Conservation (phyloP, 2,888 invertebrate species). For the Thyatira batis region DNA sequence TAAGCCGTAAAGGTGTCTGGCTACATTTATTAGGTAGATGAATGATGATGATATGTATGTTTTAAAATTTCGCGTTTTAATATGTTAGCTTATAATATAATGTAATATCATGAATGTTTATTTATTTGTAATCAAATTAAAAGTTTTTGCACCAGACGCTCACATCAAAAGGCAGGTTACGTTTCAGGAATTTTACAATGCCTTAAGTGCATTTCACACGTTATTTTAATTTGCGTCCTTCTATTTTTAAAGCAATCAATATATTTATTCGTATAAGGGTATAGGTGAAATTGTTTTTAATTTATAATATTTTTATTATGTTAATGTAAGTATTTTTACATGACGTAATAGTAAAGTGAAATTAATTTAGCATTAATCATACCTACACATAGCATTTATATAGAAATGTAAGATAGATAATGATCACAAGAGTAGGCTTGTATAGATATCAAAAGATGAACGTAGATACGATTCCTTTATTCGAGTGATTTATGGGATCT, state of each 20-base stretch:
- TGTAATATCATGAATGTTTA: background rate
- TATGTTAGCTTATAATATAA: background rate
- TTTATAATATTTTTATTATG: too few species aligned
- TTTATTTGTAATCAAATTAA: background rate
- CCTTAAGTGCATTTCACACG: too few species aligned
- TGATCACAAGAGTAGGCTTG: slow-evolving; percentile 25
- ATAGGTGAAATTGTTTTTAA: background rate
- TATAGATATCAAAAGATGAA: slow-evolving; percentile 41
- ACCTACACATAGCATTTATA: too few species aligned
- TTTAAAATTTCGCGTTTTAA: too few species aligned
- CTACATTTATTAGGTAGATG: too few species aligned
- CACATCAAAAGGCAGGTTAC: background rate
- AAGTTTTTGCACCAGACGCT: background rate
- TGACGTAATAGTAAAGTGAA: background rate
- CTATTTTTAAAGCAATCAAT: too few species aligned
- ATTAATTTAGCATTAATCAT: too few species aligned
- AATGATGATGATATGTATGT: too few species aligned
- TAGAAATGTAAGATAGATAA: slow-evolving; percentile 11
- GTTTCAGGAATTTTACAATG: background rate
- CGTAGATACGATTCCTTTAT: slow-evolving; percentile 29
- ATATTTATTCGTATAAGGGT: background rate
- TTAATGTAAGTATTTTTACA: too few species aligned
- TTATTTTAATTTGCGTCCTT: too few species aligned
- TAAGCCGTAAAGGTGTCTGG: too few species aligned
- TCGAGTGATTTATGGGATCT: slow-evolving; percentile 57